Evolutionary conservation across 2,888 invertebrate species (phyloP).

Genomic region (Cataglyphis altisquamis): DNA sequence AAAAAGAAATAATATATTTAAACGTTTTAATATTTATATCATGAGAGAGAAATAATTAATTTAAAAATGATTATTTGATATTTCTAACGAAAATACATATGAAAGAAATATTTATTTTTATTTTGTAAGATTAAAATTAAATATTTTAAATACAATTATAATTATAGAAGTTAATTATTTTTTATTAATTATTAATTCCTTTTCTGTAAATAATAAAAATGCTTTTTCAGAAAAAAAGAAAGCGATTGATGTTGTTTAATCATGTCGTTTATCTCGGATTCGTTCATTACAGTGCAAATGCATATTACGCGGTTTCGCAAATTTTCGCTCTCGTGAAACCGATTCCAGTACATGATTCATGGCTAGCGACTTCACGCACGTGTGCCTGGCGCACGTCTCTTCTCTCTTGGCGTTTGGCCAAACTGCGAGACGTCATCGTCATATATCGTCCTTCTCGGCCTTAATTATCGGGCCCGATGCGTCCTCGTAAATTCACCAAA

Average conservation of each 20-base stretch:
- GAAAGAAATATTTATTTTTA: background rate
- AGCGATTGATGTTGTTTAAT: background rate
- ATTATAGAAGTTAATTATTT: background rate
- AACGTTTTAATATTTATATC: too few species aligned
- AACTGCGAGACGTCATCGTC: conserved; percentile 58
- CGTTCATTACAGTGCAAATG: conserved; percentile 5
- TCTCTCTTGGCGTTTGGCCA: conserved; percentile 65
- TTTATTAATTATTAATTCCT: background rate
- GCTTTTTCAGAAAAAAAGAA: background rate
- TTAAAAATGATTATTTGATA: background rate
- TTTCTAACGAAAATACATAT: background rate
- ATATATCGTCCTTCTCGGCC: conserved; percentile 58
- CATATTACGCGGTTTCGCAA: conserved; percentile 33
- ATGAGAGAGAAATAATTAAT: background rate
- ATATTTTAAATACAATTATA: background rate
- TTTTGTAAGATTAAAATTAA: background rate
- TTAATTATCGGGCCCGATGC: conserved; percentile 69
- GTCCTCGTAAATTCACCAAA: conserved; percentile 66
- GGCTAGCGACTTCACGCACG: conserved; percentile 69
- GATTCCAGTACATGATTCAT: conserved; percentile 71
- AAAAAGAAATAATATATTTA: background rate
- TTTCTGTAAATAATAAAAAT: background rate
- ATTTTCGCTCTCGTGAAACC: conserved; percentile 55
- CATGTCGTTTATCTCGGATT: background rate
- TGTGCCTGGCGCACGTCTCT: conserved; percentile 70